phyloP scores from a whole-genome alignment of 1,140 invertebrate species.

The Sinonovacula constricta region DNA sequence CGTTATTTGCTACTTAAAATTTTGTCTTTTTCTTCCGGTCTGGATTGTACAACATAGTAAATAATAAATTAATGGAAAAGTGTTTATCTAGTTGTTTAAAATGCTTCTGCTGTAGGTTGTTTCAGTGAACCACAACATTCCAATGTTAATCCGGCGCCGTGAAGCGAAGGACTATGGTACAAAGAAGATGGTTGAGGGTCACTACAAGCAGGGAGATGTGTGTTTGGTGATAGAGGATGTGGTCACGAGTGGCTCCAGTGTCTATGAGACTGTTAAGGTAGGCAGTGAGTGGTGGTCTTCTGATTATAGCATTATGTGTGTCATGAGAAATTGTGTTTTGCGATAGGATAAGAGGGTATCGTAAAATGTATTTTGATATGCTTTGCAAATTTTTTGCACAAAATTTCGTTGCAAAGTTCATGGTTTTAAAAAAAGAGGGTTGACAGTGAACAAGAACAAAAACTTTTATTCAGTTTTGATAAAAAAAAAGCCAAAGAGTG shows the following conservation, averaged over 20 bases:
- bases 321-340: conserved; percentile 89
- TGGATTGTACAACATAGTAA: too few species aligned
- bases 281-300: too few species aligned
- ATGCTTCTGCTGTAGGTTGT: conserved; percentile 75
- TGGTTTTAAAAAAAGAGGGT: conserved; percentile 85
- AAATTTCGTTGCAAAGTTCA: too few species aligned
- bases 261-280: conserved; percentile 90
- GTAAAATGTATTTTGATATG: too few species aligned
- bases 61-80: too few species aligned
- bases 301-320: conserved; percentile 86
- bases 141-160: conserved; percentile 93
- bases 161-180: conserved; percentile 96
- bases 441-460: conserved; percentile 81
- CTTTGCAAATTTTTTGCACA: too few species aligned
- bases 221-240: conserved; percentile 98
- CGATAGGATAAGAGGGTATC: conserved; percentile 94
- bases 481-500: too few species aligned
- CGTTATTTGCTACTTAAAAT: too few species aligned
- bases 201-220: conserved; percentile 86
- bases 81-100: too few species aligned
- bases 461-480: conserved; percentile 7
- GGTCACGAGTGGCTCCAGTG: conserved; percentile 95
- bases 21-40: too few species aligned
- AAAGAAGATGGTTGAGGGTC: conserved; percentile 96
- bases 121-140: conserved; percentile 81